These are phyloP conservation scores for Drymonia ruficornis DNA, from an alignment of 2,888 invertebrate species.

Conservation along the genomic window DNA sequence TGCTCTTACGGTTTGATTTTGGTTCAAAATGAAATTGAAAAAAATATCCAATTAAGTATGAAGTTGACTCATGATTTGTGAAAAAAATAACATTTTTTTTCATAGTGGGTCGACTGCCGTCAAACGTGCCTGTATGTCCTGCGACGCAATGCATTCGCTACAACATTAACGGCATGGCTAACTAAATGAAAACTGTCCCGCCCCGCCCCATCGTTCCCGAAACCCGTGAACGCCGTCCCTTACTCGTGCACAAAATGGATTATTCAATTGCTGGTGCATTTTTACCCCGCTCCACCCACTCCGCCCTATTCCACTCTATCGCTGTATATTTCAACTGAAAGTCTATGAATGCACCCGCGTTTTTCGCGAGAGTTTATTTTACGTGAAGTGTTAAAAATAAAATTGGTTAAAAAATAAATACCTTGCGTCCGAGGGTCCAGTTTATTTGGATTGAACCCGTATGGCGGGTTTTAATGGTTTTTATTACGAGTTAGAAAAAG, in stretches of 20 bases:
- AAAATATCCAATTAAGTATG: neutral
- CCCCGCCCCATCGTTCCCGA: neutral
- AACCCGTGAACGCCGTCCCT: conserved; percentile 11
- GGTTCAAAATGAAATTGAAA: conserved; percentile 5
- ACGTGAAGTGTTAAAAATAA: conserved; percentile 48
- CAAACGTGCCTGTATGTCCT: too few species aligned
- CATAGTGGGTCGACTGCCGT: neutral
- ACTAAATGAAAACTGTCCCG: conserved; percentile 3
- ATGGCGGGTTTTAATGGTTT: conserved; percentile 10
- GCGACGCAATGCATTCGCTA: neutral
- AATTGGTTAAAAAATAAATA: conserved; percentile 36
- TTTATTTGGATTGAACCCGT: conserved; percentile 23
- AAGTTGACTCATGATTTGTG: neutral
- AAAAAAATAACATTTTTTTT: neutral
- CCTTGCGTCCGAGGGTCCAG: conserved; percentile 26
- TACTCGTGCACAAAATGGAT: conserved; percentile 55
- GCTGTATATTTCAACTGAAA: conserved; percentile 41
- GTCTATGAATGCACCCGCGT: conserved; percentile 44
- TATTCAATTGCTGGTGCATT: conserved; percentile 68
- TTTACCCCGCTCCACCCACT: conserved; percentile 46
- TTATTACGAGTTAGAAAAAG: neutral
- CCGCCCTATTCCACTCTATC: conserved; percentile 27
- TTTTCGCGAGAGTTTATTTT: conserved; percentile 42
- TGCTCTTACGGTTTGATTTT: conserved; percentile 2
- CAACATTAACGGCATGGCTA: neutral